Evolutionary conservation across 35 echinoderm and acorn worm genomes (phyloP).

Genomic region (Ophioderma brevispina): DNA sequence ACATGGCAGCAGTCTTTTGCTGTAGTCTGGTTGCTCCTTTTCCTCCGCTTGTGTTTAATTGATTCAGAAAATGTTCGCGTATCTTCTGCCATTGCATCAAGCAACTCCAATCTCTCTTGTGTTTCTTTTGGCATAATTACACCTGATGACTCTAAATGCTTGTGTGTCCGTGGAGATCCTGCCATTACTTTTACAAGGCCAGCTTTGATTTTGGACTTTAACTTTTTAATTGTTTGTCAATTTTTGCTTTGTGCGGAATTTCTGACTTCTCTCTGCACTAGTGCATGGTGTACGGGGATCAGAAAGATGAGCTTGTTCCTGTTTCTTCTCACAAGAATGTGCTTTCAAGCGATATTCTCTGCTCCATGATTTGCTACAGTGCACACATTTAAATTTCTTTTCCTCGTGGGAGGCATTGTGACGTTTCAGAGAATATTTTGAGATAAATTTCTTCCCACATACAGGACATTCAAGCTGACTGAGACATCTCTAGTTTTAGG

Average conservation of each 20-base stretch:
- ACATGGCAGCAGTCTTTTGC: neutral
- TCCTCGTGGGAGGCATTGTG: neutral
- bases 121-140: neutral
- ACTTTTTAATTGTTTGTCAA: neutral
- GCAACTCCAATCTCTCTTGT: neutral
- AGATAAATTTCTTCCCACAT: neutral
- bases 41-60: neutral
- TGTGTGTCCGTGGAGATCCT: neutral
- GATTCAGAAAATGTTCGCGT: neutral
- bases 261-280: neutral
- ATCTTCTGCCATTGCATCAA: neutral
- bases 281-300: neutral
- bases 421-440: neutral
- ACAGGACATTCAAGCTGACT: no score
- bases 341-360: neutral
- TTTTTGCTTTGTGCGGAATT: neutral
- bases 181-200: neutral
- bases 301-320: neutral
- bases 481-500: neutral
- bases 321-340: neutral
- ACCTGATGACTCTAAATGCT: neutral
- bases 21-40: neutral
- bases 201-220: neutral
- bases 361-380: neutral
- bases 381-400: neutral